Evolutionary conservation across 2,888 invertebrate species (phyloP), one percentile per base, ranked within the genome.

Genomic region (Torymus tubicola): DNA sequence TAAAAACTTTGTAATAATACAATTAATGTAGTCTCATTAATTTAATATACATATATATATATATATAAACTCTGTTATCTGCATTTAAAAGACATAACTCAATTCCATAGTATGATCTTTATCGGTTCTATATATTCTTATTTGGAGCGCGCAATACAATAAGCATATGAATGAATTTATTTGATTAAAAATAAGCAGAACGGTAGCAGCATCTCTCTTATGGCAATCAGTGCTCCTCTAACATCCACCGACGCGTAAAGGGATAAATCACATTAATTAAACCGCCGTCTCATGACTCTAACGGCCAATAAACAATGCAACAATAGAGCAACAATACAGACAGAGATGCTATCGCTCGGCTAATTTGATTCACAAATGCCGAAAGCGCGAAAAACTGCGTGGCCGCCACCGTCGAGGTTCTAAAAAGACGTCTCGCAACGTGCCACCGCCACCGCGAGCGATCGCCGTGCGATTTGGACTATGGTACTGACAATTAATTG

Each of bases 401-500:
- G 57, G 64, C 5, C 12, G 1, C 12, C 42, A 1, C 42, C 10
- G 8, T 14, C 2, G 18, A 50, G 53, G 24, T 16, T n/a, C 31
- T 63, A 68, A 63, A 79, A 78, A 68, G 42, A 69, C n/a, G 58
- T 79, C 73, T 79, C 73, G 53, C 73, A 73, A 79, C 42, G 11
- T 12, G 24, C 52, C 4, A 5, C 24, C 24, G 24, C 24, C 24
- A 24, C 31, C 3, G n/a, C 50, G 50, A 12, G 55, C 55, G 42
- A 76, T 80, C 71, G 79, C 82, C 78, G 8, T 8, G 13, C 65
- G 83, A 85, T 83, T 85, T 86, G 87, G 86, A 88, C 85, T 86
- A 86, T 87, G 87, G 86, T 86, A 86, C 88, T 86, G 85, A 85
- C 88, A 89, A 89, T 89, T 89, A 88, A 88, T 88, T 88, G 86